Evolutionary conservation across 1,140 invertebrate species (phyloP), one percentile per base, ranked within the genome.

Genomic region (Vollenhovia emeryi): DNA sequence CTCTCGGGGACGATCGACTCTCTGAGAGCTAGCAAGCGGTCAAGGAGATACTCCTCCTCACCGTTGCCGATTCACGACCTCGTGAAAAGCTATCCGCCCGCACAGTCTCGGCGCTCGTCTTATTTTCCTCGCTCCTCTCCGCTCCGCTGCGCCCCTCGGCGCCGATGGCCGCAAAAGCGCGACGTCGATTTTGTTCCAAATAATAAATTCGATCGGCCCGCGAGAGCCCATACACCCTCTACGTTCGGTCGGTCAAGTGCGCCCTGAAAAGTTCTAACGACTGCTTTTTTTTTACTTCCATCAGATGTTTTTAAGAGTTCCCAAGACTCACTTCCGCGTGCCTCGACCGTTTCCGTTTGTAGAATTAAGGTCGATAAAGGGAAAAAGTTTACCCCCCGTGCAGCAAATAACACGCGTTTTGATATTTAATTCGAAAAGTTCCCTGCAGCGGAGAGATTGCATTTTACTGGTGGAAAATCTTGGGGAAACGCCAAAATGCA

Each of bases 11-110:
- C 86, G 88, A 92, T 90, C 88, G 85, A 87, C 75, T 86, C 52
- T 88, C 48, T 88, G 84, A 87, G 90, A 86, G 87, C 74, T 74
- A 85, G 68, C 87, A 66, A 76, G 71, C 84, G 92, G 93, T 93
- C 92, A 93, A 93, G 92, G 86, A 87, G 89, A 91, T 91, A 68
- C 86, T 89, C 84, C 86, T 89, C 84, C 87, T 80, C 60, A 75
- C 30, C 21, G 69, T 89, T 87, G 84, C 76, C 84, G 86, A 92
- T 92, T 93, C 92, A 89, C 83, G 90, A 92, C 75, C 87, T 66
- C 83, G 87, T 91, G 87, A 91, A 91, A 89, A 87, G 87, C 86
- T 71, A 86, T 86, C 76, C 84, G 84, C 80, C 59, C n/a, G n/a
- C n/a, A 30, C 55, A 75, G 78, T 88, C 83, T 55, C 27, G 55